A percentile compares a stretch with the other conserved stretches of the same genome.
These are phyloP conservation scores for Zaprionus davidi DNA, from an alignment of 1,140 invertebrate genomes.

Conservation along the genomic window DNA sequence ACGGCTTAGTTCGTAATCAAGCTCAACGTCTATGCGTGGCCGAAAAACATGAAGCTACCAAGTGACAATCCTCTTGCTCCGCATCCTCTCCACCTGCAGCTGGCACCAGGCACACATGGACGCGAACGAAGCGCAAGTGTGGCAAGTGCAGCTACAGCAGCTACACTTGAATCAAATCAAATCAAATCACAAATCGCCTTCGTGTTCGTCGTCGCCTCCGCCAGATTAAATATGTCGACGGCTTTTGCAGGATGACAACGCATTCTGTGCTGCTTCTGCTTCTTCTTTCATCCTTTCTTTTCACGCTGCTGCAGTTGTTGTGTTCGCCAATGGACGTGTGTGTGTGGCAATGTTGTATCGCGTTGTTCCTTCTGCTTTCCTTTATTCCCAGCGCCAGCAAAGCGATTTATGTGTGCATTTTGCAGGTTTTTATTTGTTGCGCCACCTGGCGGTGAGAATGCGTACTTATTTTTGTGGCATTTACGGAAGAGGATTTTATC, in stretches of 20 bases:
- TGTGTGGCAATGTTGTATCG: neutral
- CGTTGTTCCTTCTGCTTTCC: neutral
- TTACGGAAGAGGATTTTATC: neutral
- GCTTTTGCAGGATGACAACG: conserved; percentile 11
- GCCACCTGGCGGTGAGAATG: neutral
- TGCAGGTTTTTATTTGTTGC: neutral
- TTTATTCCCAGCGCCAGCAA: neutral
- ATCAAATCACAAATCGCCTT: conserved; percentile 34
- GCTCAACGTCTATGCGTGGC: conserved; percentile 30
- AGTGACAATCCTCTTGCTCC: neutral
- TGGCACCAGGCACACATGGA: neutral
- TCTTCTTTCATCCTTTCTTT: neutral
- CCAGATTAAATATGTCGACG: conserved; percentile 10
- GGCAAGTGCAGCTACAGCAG: conserved; percentile 30
- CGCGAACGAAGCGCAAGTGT: neutral
- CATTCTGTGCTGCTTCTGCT: neutral
- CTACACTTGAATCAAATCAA: neutral
- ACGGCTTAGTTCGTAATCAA: conserved; percentile 78
- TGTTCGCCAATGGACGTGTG: neutral
- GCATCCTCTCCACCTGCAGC: neutral
- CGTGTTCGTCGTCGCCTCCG: conserved; percentile 7
- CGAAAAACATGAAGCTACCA: neutral
- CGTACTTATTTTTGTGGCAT: neutral
- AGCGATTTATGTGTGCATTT: conserved; percentile 7
- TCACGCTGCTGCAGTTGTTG: neutral